These are phyloP conservation scores for Zaprionus ghesquierei DNA, from an alignment of 1,140 invertebrate species.

Conservation along the genomic window DNA sequence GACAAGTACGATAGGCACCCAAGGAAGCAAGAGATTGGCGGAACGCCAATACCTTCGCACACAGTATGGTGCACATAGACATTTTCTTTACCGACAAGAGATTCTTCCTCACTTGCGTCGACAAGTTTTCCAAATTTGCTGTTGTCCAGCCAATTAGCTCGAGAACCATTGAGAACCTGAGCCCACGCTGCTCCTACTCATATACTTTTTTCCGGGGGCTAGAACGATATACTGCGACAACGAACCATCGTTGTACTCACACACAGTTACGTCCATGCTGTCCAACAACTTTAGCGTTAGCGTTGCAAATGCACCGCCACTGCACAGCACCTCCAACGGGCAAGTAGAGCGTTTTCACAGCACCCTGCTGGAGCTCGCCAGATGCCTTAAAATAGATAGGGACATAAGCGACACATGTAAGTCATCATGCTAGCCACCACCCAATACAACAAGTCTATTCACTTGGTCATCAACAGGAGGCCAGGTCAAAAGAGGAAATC, in stretches of 20 bases:
- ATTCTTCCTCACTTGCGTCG: background rate
- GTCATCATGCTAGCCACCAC: background rate
- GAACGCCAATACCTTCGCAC: background rate
- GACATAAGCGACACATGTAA: slow-evolving; percentile 1
- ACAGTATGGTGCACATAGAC: background rate
- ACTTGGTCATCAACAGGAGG: background rate
- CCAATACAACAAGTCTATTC: background rate
- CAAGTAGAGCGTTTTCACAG: slow-evolving; percentile 1
- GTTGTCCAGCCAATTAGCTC: background rate
- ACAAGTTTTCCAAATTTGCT: slow-evolving; percentile 1
- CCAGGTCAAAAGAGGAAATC: background rate
- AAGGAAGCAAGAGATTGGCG: background rate
- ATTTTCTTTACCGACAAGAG: background rate
- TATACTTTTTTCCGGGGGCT: slow-evolving; percentile 3
- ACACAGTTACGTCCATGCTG: background rate
- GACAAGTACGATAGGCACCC: background rate
- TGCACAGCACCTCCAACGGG: background rate
- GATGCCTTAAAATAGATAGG: background rate
- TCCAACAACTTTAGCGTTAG: background rate
- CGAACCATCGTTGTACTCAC: background rate
- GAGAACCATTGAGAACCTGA: slow-evolving; percentile 1
- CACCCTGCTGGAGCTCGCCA: background rate
- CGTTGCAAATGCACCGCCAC: slow-evolving; percentile 1
- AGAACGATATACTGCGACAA: slow-evolving; percentile 1
- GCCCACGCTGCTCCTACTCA: background rate